phyloP scores from a whole-genome alignment of 1,140 invertebrate species.

The Orchestia grillus region DNA sequence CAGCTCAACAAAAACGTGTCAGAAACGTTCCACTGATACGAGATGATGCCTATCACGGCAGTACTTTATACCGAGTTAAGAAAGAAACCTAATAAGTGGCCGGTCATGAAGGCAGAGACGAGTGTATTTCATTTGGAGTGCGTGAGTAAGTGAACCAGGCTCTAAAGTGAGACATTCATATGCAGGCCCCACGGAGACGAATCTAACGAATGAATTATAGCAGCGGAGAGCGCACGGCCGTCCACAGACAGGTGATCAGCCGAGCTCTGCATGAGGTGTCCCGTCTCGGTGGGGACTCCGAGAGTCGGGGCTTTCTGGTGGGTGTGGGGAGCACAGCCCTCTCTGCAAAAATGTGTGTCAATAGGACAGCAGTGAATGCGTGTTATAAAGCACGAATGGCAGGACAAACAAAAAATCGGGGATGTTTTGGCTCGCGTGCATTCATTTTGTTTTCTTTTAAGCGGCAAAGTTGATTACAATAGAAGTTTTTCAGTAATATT shows the following conservation, averaged over 20 bases:
- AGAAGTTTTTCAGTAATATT: too few species aligned
- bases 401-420: not conserved
- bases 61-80: not conserved
- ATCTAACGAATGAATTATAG: constrained; percentile 31
- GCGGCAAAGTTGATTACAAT: too few species aligned
- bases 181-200: constrained; percentile 10
- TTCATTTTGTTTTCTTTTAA: too few species aligned
- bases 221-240: not conserved
- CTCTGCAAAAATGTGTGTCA: not conserved
- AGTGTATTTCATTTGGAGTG: constrained; percentile 28
- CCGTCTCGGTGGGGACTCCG: not conserved
- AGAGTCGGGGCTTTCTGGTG: not conserved
- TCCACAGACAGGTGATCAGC: not conserved
- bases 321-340: not conserved
- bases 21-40: constrained; percentile 20
- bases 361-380: not conserved
- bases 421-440: too few species aligned
- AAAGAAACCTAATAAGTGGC: constrained; percentile 30
- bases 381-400: not conserved
- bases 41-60: not conserved
- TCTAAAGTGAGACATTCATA: constrained; percentile 43
- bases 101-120: not conserved
- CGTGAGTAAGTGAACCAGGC: not conserved
- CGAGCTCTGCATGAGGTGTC: not conserved
- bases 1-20: constrained; percentile 25